Percentiles rank a stretch among this genome's conserved stretches.
Evolutionary conservation across 2,797 vertebrate genomes (phyloP).

Genomic region (Carcharodon carcharias): DNA sequence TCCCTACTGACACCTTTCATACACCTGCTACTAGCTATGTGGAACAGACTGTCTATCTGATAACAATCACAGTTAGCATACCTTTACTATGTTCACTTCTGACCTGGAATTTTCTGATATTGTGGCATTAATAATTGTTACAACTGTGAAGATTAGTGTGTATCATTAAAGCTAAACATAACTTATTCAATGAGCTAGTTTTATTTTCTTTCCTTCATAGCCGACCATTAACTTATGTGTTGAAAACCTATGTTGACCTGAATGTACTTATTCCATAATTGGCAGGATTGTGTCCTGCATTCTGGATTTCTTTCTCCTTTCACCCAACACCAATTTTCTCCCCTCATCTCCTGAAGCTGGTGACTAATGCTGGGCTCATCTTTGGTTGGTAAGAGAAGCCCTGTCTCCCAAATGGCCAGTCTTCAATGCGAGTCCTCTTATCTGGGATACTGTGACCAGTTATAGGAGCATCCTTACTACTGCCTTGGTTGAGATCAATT

Average conservation of each 20-base stretch:
- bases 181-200: background rate
- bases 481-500: background rate
- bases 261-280: background rate
- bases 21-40: background rate
- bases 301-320: background rate
- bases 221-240: background rate
- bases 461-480: background rate
- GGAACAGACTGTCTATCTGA: background rate
- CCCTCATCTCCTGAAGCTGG: background rate
- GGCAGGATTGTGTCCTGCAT: slow-evolving; percentile 2
- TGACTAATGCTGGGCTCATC: background rate
- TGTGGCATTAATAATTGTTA: background rate
- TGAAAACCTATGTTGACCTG: background rate
- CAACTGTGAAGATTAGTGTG: background rate
- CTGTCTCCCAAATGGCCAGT: background rate
- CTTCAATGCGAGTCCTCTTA: background rate
- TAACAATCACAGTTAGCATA: background rate
- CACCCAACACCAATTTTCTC: background rate
- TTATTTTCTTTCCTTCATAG: background rate
- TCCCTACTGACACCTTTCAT: background rate
- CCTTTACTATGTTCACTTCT: background rate
- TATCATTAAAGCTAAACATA: background rate
- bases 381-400: background rate
- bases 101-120: background rate
- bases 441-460: background rate